Base-by-base conservation (phyloP, 2,797 vertebrate genomes). In the Sebastes baramenuke region DNA sequence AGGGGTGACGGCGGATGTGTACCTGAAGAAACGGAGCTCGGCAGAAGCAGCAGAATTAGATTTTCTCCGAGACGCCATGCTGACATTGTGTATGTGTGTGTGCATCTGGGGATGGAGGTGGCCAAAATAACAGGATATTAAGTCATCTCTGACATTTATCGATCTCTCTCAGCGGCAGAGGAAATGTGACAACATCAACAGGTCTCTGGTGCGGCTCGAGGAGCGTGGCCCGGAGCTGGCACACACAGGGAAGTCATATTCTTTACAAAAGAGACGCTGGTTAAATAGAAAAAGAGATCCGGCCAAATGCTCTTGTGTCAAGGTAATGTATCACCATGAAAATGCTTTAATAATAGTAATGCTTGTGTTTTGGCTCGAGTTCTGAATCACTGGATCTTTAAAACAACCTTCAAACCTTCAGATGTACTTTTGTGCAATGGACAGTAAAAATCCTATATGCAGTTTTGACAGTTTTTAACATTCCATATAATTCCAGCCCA, bases 1-100 rank as follows among this genome's bases (percentile, higher is more conserved):
- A 88, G 79, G 80, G 83, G 56, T 36, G 75, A 76, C 1, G 11
- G 79, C 68, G 70, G 75, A 87, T 61, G 75, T 71, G 76, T 46
- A 81, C 82, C 55, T 77, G 62, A 61, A 75, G 58, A 78, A 71
- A 79, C 12, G 0, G 59, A 86, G 73, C 77, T 13, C 4, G 16
- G 49, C 38, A 68, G 36, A 75, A 52, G 61, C 55, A 30, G 58
- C n/a, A 12, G 54, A 73, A 82, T 85, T 72, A 60, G 59, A 83
- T 87, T 84, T 70, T 67, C 49, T 27, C 4, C 4, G 32, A 61
- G 68, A 67, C 67, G 4, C 38, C 61, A 20, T 30, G 72, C 71
- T 34, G 78, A 64, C 12, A 18, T 13, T 3, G 62, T 70, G 66
- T 60, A 25, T 64, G 60, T 75, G 64, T 32, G 36, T 60, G n/a